A percentile compares a stretch with the other conserved stretches of the same genome.
Conservation (phyloP, 2,888 invertebrate species). For the Erynnis tages region DNA sequence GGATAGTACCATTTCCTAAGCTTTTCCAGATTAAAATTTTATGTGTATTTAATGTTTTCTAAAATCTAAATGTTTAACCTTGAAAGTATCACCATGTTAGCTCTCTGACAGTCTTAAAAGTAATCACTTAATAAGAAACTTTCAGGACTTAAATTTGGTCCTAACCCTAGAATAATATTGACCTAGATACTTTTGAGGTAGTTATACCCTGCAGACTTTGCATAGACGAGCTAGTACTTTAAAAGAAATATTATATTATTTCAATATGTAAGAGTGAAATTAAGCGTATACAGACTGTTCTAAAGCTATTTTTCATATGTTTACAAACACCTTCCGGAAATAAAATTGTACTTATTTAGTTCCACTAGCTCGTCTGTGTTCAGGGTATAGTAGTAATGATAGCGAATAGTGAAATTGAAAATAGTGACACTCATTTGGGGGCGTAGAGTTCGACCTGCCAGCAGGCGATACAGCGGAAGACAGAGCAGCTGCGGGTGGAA, state of each 20-base stretch:
- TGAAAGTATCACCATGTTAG: slow-evolving; percentile 29
- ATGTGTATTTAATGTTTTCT: slow-evolving; percentile 6
- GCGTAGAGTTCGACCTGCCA: slow-evolving; percentile 77
- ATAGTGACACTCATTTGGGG: slow-evolving; percentile 48
- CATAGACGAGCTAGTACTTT: no score
- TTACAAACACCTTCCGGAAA: no score
- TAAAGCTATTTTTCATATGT: no score
- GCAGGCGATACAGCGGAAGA: slow-evolving; percentile 71
- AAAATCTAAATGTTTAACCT: slow-evolving; percentile 22
- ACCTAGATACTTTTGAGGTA: slow-evolving; percentile 33
- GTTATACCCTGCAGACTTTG: no score
- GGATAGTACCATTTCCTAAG: slow-evolving; percentile 18
- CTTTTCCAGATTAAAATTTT: slow-evolving; percentile 18
- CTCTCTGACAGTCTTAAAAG: not conserved
- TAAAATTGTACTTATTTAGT: no score
- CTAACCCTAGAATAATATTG: no score
- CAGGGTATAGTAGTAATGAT: no score
- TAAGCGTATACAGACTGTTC: no score
- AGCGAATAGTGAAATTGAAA: slow-evolving; percentile 31
- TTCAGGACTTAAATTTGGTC: no score
- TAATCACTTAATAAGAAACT: not conserved
- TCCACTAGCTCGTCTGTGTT: no score
- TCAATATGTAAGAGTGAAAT: no score
- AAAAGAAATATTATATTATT: no score
- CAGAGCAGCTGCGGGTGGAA: slow-evolving; percentile 75